These are phyloP conservation scores for Bucorvus abyssinicus DNA, from an alignment of 2,797 vertebrate genomes.

Conservation along the genomic window DNA sequence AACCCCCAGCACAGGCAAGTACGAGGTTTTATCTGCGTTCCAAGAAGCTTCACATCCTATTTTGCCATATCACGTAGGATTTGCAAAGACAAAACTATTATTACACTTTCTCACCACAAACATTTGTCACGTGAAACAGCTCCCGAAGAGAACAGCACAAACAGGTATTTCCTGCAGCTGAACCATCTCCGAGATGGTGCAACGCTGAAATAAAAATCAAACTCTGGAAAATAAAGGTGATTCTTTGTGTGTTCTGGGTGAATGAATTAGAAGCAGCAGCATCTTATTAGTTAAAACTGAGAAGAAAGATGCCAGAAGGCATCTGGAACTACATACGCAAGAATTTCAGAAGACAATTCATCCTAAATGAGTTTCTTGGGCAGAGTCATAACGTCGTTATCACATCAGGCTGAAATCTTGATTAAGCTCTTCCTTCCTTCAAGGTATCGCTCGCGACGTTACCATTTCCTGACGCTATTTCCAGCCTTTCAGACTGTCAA, in stretches of 20 bases:
- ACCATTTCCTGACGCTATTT: background rate
- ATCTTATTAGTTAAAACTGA: background rate
- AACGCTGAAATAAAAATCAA: background rate
- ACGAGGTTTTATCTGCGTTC: background rate
- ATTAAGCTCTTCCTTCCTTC: background rate
- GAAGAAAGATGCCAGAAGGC: background rate
- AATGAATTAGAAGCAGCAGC: background rate
- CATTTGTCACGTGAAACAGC: background rate
- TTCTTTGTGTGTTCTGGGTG: background rate
- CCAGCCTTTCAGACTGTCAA: background rate
- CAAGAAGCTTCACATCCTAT: background rate
- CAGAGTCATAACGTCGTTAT: background rate
- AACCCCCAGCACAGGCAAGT: background rate
- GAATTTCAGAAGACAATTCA: background rate
- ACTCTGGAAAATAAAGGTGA: rapidly evolving
- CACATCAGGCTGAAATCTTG: background rate
- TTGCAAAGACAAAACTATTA: background rate
- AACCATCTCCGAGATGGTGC: background rate
- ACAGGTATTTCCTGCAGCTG: background rate
- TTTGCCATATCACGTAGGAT: background rate
- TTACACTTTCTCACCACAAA: background rate
- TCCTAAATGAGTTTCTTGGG: background rate
- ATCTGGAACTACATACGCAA: background rate
- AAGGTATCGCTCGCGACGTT: background rate
- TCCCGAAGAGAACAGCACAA: background rate